phyloP scores from a whole-genome alignment of 2,113 vertebrate species.

The Neomonachus schauinslandi region DNA sequence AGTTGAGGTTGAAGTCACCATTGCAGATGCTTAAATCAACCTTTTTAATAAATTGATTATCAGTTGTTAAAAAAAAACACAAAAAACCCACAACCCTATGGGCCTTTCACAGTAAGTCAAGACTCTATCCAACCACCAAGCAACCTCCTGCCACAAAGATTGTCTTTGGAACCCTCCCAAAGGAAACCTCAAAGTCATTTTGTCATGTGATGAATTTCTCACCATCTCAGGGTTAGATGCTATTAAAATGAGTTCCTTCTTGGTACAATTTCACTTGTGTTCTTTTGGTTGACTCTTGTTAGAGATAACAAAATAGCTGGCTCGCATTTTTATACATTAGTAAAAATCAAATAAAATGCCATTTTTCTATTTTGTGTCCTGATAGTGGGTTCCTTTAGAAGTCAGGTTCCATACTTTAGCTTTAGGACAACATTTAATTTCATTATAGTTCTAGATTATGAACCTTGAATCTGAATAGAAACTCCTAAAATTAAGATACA shows the following conservation, averaged over 20 bases:
- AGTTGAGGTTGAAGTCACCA: too few species aligned
- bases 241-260: background rate
- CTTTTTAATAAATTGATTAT: too few species aligned
- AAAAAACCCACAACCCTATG: background rate
- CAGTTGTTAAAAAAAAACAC: too few species aligned
- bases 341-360: background rate
- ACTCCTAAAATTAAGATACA: background rate
- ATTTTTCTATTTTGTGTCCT: background rate
- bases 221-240: background rate
- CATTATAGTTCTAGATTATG: background rate
- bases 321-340: background rate
- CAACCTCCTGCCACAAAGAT: background rate
- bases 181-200: background rate
- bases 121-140: background rate
- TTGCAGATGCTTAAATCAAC: too few species aligned
- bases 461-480: background rate
- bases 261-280: background rate
- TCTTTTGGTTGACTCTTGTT: background rate
- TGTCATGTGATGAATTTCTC: background rate
- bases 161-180: background rate
- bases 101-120: background rate
- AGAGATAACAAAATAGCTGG: background rate
- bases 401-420: background rate
- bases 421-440: background rate
- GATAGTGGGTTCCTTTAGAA: background rate